These are phyloP conservation scores for Zaprionus davidi DNA, from an alignment of 1,140 invertebrate genomes.

Conservation along the genomic window DNA sequence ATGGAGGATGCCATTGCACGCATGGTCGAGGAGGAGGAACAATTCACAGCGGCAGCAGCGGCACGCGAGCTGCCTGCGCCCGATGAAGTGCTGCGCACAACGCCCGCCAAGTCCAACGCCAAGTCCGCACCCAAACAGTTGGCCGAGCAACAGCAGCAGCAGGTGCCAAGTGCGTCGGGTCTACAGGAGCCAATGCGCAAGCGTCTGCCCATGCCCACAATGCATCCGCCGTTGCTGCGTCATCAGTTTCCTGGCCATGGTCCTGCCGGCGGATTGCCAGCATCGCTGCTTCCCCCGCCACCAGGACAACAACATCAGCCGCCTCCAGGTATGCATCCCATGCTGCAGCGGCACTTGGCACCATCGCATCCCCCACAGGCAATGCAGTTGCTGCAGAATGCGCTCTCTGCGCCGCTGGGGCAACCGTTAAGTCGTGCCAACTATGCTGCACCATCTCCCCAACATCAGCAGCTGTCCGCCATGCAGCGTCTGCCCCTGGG, in stretches of 20 bases:
- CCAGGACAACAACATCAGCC: slow-evolving; percentile 29
- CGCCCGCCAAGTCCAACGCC: slow-evolving; percentile 64
- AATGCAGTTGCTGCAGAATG: slow-evolving; percentile 77
- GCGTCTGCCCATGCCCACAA: slow-evolving; percentile 82
- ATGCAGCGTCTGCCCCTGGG: slow-evolving; percentile 57
- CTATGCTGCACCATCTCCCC: slow-evolving; percentile 33
- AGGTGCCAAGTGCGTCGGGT: slow-evolving; percentile 45
- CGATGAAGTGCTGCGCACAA: slow-evolving; percentile 86
- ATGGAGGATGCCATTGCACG: slow-evolving; percentile 86
- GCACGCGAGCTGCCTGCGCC: slow-evolving; percentile 86
- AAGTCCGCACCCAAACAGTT: slow-evolving; percentile 37
- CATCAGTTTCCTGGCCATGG: slow-evolving; percentile 74
- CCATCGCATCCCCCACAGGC: slow-evolving; percentile 55
- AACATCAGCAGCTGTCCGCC: slow-evolving; percentile 40
- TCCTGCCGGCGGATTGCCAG: slow-evolving; percentile 23
- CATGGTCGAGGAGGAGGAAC: slow-evolving; percentile 88
- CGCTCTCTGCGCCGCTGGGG: slow-evolving; percentile 69
- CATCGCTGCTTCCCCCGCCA: slow-evolving; percentile 57
- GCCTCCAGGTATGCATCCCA: slow-evolving; percentile 61
- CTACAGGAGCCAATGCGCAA: slow-evolving; percentile 83
- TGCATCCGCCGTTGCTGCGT: slow-evolving; percentile 77
- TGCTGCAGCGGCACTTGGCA: slow-evolving; percentile 66
- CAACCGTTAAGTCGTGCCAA: slow-evolving; percentile 64
- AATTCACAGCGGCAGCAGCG: slow-evolving; percentile 85
- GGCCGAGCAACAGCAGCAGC: slow-evolving; percentile 20